phyloP scores from a whole-genome alignment of 2,797 vertebrate genomes.

The Pagetopsis macropterus region DNA sequence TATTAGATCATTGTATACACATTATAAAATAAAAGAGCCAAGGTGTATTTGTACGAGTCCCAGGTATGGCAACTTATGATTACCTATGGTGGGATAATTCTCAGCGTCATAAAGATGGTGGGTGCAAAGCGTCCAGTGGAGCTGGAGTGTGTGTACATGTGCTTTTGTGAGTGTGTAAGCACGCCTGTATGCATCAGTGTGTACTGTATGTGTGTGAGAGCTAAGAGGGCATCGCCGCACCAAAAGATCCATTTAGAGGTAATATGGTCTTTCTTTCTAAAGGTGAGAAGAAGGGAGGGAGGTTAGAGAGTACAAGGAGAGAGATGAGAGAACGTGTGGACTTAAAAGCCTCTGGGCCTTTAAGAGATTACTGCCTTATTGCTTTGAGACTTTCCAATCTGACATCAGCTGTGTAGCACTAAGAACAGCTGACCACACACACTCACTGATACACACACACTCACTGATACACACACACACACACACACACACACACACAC shows the following conservation, averaged over 20 bases:
- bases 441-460: constrained; percentile 33
- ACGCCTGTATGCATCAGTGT: constrained; percentile 58
- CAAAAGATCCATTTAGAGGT: constrained; percentile 80
- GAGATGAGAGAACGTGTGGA: constrained; percentile 69
- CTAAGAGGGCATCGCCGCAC: constrained; percentile 56
- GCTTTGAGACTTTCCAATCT: constrained; percentile 82
- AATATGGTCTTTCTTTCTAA: constrained; percentile 76
- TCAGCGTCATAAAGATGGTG: constrained; percentile 82
- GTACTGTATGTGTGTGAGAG: constrained; percentile 33
- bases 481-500: constrained; percentile 50
- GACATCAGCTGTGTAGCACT: constrained; percentile 75
- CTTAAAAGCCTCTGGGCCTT: constrained; percentile 77
- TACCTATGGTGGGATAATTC: constrained; percentile 82
- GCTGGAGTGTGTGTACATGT: constrained; percentile 45
- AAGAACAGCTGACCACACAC: constrained; percentile 76
- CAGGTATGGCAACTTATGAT: constrained; percentile 76
- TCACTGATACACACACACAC: too few relatives aligned
- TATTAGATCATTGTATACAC: constrained; percentile 77
- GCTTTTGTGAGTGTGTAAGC: constrained; percentile 39
- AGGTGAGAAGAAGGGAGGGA: constrained; percentile 60
- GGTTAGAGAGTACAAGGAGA: constrained; percentile 59
- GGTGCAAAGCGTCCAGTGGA: constrained; percentile 64
- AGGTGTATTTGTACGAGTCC: constrained; percentile 78
- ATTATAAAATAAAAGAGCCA: constrained; percentile 76
- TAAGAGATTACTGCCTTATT: constrained; percentile 83